phyloP scores from a whole-genome alignment of 2,113 vertebrate genomes.

The Triplophysa siluroides region DNA sequence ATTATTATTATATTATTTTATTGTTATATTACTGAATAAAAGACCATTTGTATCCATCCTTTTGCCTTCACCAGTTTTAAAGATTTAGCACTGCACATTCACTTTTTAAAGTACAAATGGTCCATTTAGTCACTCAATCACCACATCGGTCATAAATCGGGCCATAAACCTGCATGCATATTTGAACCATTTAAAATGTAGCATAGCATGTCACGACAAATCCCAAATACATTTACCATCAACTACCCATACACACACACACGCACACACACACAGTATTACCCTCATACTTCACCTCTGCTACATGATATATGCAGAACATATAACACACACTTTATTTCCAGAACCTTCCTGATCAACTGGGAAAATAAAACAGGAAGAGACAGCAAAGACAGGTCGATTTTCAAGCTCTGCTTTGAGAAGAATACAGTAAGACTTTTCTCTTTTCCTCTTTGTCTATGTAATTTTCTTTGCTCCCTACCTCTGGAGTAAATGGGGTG shows the following conservation, averaged over 20 bases:
- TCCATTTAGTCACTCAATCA: no score
- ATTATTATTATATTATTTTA: no score
- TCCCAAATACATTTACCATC: background rate
- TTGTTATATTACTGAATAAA: no score
- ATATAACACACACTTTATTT: background rate
- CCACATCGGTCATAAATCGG: no score
- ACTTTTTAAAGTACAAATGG: no score
- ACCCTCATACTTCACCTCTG: background rate
- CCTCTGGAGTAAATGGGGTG: slow-evolving; percentile 32
- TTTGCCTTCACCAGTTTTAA: no score
- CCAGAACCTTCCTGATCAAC: background rate
- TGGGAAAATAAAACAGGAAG: slow-evolving; percentile 6
- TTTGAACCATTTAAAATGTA: no score
- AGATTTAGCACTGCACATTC: no score
- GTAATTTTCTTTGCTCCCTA: slow-evolving; percentile 33
- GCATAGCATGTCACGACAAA: no score
- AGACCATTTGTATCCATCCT: no score
- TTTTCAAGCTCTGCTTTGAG: slow-evolving; percentile 15
- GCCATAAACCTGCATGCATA: no score
- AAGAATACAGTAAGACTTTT: slow-evolving; percentile 19
- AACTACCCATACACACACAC: background rate
- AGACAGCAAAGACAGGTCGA: slow-evolving; percentile 13
- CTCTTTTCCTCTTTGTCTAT: slow-evolving; percentile 29
- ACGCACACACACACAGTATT: background rate
- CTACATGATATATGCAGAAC: slow-evolving; percentile 18